phyloP scores from a whole-genome alignment of 2,888 invertebrate genomes.

The Oxyscelio sp. region DNA sequence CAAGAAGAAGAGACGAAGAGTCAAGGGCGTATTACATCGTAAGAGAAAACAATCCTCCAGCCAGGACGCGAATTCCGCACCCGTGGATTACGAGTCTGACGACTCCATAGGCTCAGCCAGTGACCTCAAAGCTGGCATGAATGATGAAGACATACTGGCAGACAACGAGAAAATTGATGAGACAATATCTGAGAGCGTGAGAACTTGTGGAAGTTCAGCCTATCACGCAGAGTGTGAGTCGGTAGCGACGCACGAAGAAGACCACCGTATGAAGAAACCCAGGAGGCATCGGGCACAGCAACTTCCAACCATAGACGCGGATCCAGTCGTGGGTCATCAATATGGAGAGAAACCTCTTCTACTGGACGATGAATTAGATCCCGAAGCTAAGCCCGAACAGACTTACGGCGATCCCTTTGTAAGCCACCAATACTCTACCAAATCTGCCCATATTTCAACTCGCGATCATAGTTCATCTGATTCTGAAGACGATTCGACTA shows the following conservation, averaged over 20 bases:
- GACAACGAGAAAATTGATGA: constrained; percentile 88
- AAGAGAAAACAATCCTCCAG: constrained; percentile 77
- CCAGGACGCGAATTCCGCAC: constrained; percentile 70
- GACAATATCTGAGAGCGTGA: constrained; percentile 91
- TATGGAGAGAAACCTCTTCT: constrained; percentile 93
- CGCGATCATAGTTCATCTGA: constrained; percentile 80
- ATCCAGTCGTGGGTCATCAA: constrained; percentile 92
- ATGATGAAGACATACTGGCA: constrained; percentile 86
- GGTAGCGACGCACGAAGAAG: constrained; percentile 91
- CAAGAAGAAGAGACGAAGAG: constrained; percentile 87
- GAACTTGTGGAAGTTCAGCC: constrained; percentile 92
- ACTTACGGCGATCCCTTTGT: constrained; percentile 90
- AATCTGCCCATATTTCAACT: constrained; percentile 90
- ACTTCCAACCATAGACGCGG: constrained; percentile 78
- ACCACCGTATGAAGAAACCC: constrained; percentile 89
- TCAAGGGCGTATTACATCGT: constrained; percentile 81
- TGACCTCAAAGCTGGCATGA: constrained; percentile 90
- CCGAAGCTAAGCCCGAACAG: constrained; percentile 88
- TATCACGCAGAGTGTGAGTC: constrained; percentile 93
- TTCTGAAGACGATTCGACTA: constrained; percentile 63
- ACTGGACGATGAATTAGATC: constrained; percentile 93
- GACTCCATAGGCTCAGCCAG: constrained; percentile 93
- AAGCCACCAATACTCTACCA: constrained; percentile 92
- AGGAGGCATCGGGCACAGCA: constrained; percentile 87
- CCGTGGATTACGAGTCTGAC: constrained; percentile 89